A percentile compares a stretch with the other conserved stretches of the same genome.
Evolutionary conservation across 2,797 vertebrate species (phyloP).

Genomic region (Dicrostonyx torquatus): DNA sequence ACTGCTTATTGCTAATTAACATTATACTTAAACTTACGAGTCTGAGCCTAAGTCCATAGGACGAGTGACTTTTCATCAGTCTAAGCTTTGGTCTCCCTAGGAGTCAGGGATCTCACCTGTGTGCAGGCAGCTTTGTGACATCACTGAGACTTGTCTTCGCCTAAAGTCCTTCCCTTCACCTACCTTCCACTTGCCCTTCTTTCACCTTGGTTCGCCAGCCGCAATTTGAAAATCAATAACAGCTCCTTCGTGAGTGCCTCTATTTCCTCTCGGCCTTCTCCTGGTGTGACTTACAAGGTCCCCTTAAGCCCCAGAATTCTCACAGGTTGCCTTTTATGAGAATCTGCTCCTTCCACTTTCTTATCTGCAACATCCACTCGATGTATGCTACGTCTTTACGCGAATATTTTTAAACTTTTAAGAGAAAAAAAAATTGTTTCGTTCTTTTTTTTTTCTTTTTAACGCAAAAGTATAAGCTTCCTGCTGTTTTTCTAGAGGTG

Average conservation of each 20-base stretch:
- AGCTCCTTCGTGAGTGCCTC: conserved; percentile 11
- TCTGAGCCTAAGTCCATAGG: background rate
- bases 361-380: background rate
- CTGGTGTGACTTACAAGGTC: background rate
- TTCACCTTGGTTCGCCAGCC: conserved; percentile 34
- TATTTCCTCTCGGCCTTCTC: conserved; percentile 7
- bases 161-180: background rate
- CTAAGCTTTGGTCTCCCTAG: background rate
- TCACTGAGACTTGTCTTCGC: background rate
- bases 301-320: background rate
- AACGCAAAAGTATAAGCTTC: background rate
- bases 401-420: conserved; percentile 32
- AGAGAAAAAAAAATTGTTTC: background rate
- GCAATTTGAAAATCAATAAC: conserved; percentile 67
- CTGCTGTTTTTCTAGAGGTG: background rate
- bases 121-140: background rate
- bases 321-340: background rate
- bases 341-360: background rate
- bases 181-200: conserved; percentile 36
- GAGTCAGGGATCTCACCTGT: background rate
- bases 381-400: background rate
- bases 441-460: background rate
- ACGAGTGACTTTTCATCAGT: background rate
- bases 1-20: conserved; percentile 37
- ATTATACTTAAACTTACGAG: conserved; percentile 44